phyloP scores from a whole-genome alignment of 2,113 vertebrate species.

The Antechinus stuartii region DNA sequence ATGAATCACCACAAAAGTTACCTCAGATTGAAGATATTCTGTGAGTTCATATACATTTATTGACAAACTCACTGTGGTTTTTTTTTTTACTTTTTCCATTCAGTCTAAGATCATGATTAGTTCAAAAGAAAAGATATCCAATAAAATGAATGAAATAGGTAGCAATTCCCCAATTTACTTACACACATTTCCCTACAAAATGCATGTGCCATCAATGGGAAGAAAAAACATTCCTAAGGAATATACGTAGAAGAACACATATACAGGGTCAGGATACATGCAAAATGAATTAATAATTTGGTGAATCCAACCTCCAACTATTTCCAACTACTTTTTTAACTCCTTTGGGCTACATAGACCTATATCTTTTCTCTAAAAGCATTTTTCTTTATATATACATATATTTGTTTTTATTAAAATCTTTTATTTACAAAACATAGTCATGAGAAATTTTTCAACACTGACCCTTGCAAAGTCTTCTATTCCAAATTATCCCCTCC shows the following conservation, averaged over 20 bases:
- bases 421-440: too few species aligned
- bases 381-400: too few species aligned
- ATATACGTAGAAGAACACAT: not conserved
- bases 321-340: not conserved
- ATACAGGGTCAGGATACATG: not conserved
- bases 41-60: not conserved
- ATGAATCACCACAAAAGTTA: not conserved
- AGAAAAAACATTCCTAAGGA: not conserved
- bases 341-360: not conserved
- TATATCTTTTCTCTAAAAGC: not conserved
- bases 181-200: not conserved
- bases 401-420: too few species aligned
- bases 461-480: too few species aligned
- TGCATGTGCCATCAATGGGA: too few species aligned
- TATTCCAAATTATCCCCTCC: too few species aligned
- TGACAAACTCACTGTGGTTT: too few species aligned
- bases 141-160: not conserved
- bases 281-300: not conserved
- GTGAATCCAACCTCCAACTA: not conserved
- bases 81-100: not conserved
- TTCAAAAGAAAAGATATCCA: not conserved
- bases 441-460: too few species aligned
- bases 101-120: not conserved
- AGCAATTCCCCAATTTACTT: not conserved
- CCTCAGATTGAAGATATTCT: not conserved